Conservation (phyloP, 2,888 invertebrate genomes). For the Mythimna impura region DNA sequence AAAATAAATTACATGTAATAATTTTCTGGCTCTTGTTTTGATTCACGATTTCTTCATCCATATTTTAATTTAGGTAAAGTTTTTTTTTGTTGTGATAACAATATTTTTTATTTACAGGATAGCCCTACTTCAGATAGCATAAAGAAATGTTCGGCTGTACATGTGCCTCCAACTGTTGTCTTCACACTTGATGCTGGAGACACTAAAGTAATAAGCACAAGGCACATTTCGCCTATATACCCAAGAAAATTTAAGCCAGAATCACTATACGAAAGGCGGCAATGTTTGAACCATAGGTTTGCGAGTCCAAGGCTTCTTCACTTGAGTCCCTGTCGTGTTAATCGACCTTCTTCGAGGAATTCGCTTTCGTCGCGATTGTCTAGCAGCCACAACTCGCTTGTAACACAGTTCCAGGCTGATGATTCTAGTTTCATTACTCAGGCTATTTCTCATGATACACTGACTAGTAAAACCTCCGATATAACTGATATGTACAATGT, state of each 20-base stretch:
- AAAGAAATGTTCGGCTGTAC: conserved; percentile 73
- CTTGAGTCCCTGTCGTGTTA: conserved; percentile 91
- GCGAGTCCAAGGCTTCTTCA: conserved; percentile 89
- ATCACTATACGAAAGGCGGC: conserved; percentile 82
- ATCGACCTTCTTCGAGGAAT: conserved; percentile 93
- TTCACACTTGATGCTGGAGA: conserved; percentile 72
- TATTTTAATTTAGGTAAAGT: neutral
- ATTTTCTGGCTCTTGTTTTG: neutral
- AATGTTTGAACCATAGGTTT: conserved; percentile 84
- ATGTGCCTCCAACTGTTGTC: conserved; percentile 75
- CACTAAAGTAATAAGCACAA: conserved; percentile 72
- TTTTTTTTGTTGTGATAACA: neutral
- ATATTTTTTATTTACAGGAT: conserved; percentile 77
- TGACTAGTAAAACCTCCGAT: conserved; percentile 92
- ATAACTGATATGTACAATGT: conserved; percentile 97
- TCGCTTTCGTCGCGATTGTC: conserved; percentile 95
- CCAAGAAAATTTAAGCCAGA: conserved; percentile 83
- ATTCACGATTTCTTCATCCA: neutral
- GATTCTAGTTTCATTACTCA: conserved; percentile 97
- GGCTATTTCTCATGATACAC: conserved; percentile 96
- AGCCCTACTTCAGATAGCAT: conserved; percentile 73
- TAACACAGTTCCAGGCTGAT: conserved; percentile 94
- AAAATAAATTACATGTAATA: neutral
- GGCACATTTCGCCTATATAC: conserved; percentile 82
- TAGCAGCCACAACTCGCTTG: conserved; percentile 96